Conservation (phyloP, 2,797 vertebrate genomes). For the Phrynocephalus forsythii region DNA sequence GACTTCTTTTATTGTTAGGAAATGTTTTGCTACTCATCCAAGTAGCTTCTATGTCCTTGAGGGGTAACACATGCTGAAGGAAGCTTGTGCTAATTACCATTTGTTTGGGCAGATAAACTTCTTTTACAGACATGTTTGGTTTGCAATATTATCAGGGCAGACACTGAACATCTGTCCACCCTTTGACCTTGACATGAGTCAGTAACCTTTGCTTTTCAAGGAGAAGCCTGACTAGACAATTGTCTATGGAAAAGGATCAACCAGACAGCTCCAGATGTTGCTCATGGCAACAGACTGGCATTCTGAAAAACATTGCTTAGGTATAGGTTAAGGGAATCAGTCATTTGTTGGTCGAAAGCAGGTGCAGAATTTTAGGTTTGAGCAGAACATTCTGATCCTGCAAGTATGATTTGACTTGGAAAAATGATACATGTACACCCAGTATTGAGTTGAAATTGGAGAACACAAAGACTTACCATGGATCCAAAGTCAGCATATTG, state of each 20-base stretch:
- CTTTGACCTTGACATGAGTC: slow-evolving; percentile 71
- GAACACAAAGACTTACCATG: slow-evolving; percentile 66
- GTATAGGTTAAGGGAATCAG: background rate
- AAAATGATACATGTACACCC: slow-evolving; percentile 30
- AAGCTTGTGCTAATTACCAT: slow-evolving; percentile 65
- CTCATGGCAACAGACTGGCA: slow-evolving; percentile 45
- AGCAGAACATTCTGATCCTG: slow-evolving; percentile 48
- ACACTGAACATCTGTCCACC: slow-evolving; percentile 67
- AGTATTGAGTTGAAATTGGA: slow-evolving; percentile 62
- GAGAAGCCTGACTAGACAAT: slow-evolving; percentile 50
- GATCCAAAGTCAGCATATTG: slow-evolving; percentile 48
- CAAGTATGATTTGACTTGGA: slow-evolving; percentile 55
- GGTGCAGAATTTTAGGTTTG: background rate
- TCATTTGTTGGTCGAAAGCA: background rate
- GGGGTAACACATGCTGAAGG: slow-evolving; percentile 22
- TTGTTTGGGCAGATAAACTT: slow-evolving; percentile 71
- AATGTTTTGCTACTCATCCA: too few species aligned
- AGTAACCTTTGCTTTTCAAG: slow-evolving; percentile 60
- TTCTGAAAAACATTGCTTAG: slow-evolving; percentile 42
- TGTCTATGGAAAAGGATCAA: slow-evolving; percentile 61
- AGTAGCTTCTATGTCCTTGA: too few species aligned
- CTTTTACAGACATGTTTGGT: slow-evolving; percentile 68
- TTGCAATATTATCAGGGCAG: slow-evolving; percentile 68
- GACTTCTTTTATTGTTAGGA: too few species aligned
- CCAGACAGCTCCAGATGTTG: slow-evolving; percentile 49